Base-by-base conservation (phyloP, 2,113 vertebrate genomes). In the Vidua macroura region DNA sequence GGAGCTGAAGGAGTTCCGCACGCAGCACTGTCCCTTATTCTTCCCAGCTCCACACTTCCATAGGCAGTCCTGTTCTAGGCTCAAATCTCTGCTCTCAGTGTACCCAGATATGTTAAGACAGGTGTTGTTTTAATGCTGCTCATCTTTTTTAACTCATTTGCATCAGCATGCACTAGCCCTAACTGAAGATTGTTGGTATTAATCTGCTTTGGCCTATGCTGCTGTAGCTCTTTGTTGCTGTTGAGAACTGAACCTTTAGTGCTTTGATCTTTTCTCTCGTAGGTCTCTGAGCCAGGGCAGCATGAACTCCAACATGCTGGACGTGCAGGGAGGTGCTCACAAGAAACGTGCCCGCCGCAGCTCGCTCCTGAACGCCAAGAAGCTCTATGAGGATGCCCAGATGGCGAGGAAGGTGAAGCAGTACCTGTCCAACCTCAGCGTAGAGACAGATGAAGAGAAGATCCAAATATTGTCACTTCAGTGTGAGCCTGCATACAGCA, bases 211-310 rank as follows among this genome's bases (percentile, higher is more conserved):
- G 74, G 5, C 81, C 23, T 96, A 7, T 86, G 85, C 93, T 82
- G 2, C 80, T 80, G 58, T 72, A 77, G 91, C 60, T 88, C 78
- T 48, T 93, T 1, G 1, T 41, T n/a, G 27, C 73, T 86, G 68
- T 15, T 43, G 74, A 33, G 94, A 63, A 48, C 41, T 51, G 13
- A 79, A 76, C 49, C 5, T 76, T 93, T 8, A 94, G 4, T 11
- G 9, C 53, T 81, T 35, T 60, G 70, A 11, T 81, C 93, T 92
- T 80, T 28, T 94, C 35, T 96, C 85, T 93, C 73, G 7, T 75
- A 99, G 99, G 95, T 99, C 99, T 62, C 86, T 99, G 93, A 99
- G 99, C 97, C 99, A 99, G 97, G 99, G 99, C 97, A 99, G 99
- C 98, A 99, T 99, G 28, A 99, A 99, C 97, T 99, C 99, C 6